phyloP scores from a whole-genome alignment of 1,140 invertebrate species.

The Heliconius hewitsoni region DNA sequence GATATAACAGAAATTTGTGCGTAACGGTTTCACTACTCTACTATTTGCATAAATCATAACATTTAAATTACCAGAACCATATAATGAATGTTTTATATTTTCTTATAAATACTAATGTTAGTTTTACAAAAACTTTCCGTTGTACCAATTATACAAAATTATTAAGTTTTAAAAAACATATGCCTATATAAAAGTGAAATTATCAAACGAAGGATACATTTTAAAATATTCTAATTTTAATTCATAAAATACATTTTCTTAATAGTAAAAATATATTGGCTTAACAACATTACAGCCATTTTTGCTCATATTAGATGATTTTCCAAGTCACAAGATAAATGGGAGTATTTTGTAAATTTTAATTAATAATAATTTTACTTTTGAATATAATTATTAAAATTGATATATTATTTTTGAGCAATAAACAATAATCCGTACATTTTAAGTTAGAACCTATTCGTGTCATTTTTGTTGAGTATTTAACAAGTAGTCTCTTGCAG shows the following conservation, averaged over 20 bases:
- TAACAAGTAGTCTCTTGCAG: not conserved
- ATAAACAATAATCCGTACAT: not conserved
- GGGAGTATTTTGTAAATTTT: not conserved
- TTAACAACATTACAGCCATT: not conserved
- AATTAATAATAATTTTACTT: not conserved
- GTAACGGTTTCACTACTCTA: not conserved
- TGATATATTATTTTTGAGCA: conserved; percentile 9
- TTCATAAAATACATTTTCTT: conserved; percentile 6
- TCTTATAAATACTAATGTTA: not conserved
- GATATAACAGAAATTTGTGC: conserved; percentile 5
- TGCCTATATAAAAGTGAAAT: not conserved
- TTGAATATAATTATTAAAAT: conserved; percentile 6
- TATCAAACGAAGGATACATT: not conserved
- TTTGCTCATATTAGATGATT: not conserved
- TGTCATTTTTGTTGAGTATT: conserved; percentile 5
- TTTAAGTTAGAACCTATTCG: not conserved
- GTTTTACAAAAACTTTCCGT: not conserved
- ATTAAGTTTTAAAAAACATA: not conserved
- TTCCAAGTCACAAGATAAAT: not conserved
- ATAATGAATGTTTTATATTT: not conserved
- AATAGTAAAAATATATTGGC: conserved; percentile 11
- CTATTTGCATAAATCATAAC: not conserved
- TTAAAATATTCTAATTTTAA: not conserved
- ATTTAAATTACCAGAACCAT: not conserved
- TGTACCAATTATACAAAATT: not conserved